Percentiles rank a stretch among this genome's conserved stretches.
phyloP scores from a whole-genome alignment of 2,797 vertebrate genomes.

The Micrastur ruficollis region DNA sequence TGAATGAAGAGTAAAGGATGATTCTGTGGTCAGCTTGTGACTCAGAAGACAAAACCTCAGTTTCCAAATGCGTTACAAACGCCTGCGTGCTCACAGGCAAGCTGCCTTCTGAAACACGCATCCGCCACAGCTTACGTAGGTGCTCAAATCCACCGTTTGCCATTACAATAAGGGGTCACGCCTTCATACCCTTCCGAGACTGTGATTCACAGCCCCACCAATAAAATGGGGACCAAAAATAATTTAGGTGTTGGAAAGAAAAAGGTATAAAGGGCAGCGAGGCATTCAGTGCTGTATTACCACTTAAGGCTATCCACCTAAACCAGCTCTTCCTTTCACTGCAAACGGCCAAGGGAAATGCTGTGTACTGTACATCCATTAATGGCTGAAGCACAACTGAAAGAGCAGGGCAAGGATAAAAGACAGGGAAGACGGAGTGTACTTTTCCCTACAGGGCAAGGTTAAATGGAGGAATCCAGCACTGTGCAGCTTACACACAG shows the following conservation, averaged over 20 bases:
- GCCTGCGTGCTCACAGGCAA: fast-evolving
- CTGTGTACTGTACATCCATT: neutral
- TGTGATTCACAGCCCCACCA: neutral
- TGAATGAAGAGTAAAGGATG: neutral
- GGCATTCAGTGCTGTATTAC: neutral
- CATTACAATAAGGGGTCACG: neutral
- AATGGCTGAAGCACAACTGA: neutral
- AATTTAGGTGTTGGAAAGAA: neutral
- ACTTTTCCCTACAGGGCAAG: slow-evolving; percentile 48
- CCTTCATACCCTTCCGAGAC: neutral
- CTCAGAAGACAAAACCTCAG: neutral
- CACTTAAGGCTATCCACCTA: neutral
- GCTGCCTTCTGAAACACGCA: neutral
- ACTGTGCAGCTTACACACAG: neutral
- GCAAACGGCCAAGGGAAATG: neutral
- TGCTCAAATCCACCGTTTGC: neutral
- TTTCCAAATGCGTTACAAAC: neutral
- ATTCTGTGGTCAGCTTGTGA: neutral
- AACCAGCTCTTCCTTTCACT: neutral
- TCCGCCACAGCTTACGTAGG: neutral
- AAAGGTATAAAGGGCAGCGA: neutral
- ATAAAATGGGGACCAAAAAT: neutral
- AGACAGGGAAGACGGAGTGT: neutral
- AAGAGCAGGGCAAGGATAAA: neutral
- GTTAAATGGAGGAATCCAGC: slow-evolving; percentile 21